Conservation (phyloP, 2,888 invertebrate species). For the Rhimphoctona megacephalus region DNA sequence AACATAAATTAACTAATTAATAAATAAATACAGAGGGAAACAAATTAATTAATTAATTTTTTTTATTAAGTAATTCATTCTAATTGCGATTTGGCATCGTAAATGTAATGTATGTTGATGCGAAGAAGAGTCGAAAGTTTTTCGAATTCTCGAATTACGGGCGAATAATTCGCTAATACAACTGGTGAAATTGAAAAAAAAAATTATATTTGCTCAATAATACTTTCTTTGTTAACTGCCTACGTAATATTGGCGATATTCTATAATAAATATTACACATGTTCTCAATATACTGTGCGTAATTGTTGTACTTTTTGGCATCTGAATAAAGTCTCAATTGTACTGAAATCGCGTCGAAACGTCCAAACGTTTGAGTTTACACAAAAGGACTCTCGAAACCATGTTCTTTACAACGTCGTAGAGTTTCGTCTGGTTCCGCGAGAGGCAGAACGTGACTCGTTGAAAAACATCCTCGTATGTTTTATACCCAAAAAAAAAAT, state of each 20-base stretch:
- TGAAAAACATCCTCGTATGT: constrained; percentile 61
- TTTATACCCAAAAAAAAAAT: constrained; percentile 29
- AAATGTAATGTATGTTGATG: too few species aligned
- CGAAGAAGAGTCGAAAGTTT: not conserved
- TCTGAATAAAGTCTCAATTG: constrained; percentile 49
- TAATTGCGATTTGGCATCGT: too few species aligned
- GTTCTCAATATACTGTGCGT: not conserved
- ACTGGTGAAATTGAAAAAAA: not conserved
- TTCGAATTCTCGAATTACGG: not conserved
- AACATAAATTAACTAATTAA: too few species aligned
- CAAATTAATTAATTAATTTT: too few species aligned
- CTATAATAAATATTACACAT: constrained; percentile 21
- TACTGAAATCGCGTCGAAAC: constrained; percentile 26
- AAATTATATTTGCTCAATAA: not conserved
- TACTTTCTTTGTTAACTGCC: not conserved
- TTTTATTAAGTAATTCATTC: too few species aligned
- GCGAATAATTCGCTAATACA: not conserved
- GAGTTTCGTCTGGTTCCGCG: constrained; percentile 60
- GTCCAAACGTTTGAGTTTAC: constrained; percentile 42
- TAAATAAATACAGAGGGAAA: too few species aligned
- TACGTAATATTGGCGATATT: constrained; percentile 1
- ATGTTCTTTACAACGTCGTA: not conserved
- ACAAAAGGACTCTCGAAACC: constrained; percentile 55
- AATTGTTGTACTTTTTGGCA: constrained; percentile 10
- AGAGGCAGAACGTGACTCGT: constrained; percentile 63